These are phyloP conservation scores for Epinephelus fuscoguttatus DNA, from an alignment of 2,113 vertebrate species.

Conservation along the genomic window DNA sequence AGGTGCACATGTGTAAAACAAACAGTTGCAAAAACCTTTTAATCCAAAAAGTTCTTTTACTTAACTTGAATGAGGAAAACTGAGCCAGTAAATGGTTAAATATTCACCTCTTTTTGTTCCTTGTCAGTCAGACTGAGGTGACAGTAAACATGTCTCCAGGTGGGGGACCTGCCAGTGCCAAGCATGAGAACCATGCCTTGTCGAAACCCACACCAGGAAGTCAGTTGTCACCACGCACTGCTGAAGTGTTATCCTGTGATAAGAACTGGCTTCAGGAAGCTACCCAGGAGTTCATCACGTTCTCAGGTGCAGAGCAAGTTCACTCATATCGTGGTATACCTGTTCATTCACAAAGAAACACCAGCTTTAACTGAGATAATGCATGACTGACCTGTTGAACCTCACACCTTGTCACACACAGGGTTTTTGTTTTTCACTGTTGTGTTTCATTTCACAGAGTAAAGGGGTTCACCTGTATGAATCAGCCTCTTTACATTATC, in stretches of 20 bases:
- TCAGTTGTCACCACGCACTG: slow-evolving; percentile 56
- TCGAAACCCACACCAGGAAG: slow-evolving; percentile 79
- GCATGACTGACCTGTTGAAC: slow-evolving; percentile 69
- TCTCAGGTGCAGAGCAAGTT: slow-evolving; percentile 68
- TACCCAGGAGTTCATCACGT: slow-evolving; percentile 40
- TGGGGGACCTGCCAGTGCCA: slow-evolving; percentile 55
- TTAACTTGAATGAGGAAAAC: neutral
- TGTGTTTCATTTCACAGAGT: neutral
- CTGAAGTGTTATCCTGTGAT: slow-evolving; percentile 65
- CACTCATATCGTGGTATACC: slow-evolving; percentile 62
- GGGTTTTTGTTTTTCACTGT: neutral
- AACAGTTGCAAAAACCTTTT: neutral
- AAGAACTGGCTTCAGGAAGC: slow-evolving; percentile 64
- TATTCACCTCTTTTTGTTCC: slow-evolving; percentile 40
- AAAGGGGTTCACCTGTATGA: neutral
- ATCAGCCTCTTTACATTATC: neutral
- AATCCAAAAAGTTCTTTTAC: neutral
- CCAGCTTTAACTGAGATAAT: slow-evolving; percentile 52
- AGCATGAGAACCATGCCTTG: slow-evolving; percentile 70
- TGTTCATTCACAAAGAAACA: slow-evolving; percentile 57
- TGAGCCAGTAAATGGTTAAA: slow-evolving; percentile 51
- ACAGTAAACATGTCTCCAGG: slow-evolving; percentile 61
- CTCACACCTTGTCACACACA: slow-evolving; percentile 31
- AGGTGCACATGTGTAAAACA: neutral
- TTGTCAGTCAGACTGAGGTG: slow-evolving; percentile 53